Conservation (phyloP, 2,888 invertebrate species). For the Eupsilia transversa region DNA sequence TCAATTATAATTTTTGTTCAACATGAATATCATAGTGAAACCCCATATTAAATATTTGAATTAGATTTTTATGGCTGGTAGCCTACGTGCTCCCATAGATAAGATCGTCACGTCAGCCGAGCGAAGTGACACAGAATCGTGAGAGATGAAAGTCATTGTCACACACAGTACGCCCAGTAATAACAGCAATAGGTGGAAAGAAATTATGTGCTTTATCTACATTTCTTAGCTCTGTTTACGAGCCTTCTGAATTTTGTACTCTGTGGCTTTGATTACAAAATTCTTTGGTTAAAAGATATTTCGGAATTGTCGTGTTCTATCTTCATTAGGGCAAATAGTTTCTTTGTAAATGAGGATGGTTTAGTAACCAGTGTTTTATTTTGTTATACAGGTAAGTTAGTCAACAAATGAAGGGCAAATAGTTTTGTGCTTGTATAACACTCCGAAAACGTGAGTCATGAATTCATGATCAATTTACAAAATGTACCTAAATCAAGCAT, state of each 20-base stretch:
- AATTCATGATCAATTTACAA: not conserved
- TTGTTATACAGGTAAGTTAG: not conserved
- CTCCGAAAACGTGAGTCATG: not conserved
- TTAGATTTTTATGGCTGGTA: slow-evolving; percentile 48
- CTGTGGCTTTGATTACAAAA: slow-evolving; percentile 34
- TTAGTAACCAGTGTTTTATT: slow-evolving; percentile 7
- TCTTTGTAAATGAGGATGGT: not conserved
- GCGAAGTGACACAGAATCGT: slow-evolving; percentile 75
- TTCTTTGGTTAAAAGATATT: slow-evolving; percentile 12
- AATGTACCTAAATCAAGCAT: not conserved
- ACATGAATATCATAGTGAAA: slow-evolving; percentile 33
- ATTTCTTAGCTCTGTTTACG: slow-evolving; percentile 22
- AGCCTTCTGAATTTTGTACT: slow-evolving; percentile 10
- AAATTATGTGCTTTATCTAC: slow-evolving; percentile 58
- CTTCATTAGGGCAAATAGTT: slow-evolving; percentile 22
- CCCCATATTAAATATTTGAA: slow-evolving; percentile 41
- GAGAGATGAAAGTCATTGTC: slow-evolving; percentile 84
- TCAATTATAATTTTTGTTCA: not conserved
- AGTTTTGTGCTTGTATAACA: not conserved
- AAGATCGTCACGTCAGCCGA: slow-evolving; percentile 68
- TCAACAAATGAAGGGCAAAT: not conserved
- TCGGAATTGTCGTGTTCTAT: slow-evolving; percentile 40
- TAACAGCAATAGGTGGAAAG: slow-evolving; percentile 48
- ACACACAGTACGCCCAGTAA: slow-evolving; percentile 66
- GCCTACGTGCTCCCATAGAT: slow-evolving; percentile 65